A percentile compares a stretch with the other conserved stretches of the same genome.
These are phyloP conservation scores for Rattus norvegicus DNA, from an alignment of 2,113 vertebrate genomes.

Conservation along the genomic window GRCr8 NC_086021.1:82566501-82567000, in stretches of 20 bases:
- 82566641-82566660: not conserved
- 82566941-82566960: not conserved
- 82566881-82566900: not conserved
- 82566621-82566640: not conserved
- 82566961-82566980: not conserved
- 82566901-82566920: not conserved
- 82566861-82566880: not conserved
- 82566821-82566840: not conserved
- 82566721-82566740: not conserved
- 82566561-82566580: not conserved
- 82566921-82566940: not conserved
- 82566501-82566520: too few relatives aligned
- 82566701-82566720: constrained; percentile 25
- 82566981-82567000: not conserved
- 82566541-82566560: not conserved
- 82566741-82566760: constrained; percentile 37
- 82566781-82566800: not conserved
- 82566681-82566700: not conserved
- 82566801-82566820: not conserved
- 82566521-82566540: too few relatives aligned
- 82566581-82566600: not conserved
- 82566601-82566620: not conserved
- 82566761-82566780: not conserved
- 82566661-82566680: not conserved
- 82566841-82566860: constrained; percentile 6